Evolutionary conservation across 2,888 invertebrate species (phyloP).

Genomic region (Lypha dubia): DNA sequence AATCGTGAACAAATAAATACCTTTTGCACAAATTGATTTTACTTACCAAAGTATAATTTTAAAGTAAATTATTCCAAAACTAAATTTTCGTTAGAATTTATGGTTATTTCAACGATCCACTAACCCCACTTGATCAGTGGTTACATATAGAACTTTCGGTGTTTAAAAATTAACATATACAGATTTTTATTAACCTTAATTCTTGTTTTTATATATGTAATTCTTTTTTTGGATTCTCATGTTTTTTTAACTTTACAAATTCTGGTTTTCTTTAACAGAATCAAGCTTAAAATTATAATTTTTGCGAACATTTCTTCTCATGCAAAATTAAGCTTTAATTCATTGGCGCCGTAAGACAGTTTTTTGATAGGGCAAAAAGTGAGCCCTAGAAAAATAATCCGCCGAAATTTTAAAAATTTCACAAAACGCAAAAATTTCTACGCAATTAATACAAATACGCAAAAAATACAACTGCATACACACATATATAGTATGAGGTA

Average conservation of each 20-base stretch:
- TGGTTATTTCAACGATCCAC: background rate
- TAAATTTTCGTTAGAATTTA: too few species aligned
- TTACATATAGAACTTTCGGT: background rate
- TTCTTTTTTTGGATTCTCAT: constrained; percentile 11
- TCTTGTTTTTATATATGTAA: background rate
- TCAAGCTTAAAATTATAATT: constrained; percentile 40
- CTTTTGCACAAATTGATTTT: too few species aligned
- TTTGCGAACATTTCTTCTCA: constrained; percentile 9
- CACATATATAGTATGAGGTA: too few species aligned
- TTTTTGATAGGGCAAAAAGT: too few species aligned
- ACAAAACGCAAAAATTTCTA: background rate
- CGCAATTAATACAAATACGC: background rate
- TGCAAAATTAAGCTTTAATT: constrained; percentile 12
- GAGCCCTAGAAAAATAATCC: background rate
- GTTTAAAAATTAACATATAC: constrained; percentile 55
- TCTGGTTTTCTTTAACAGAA: constrained; percentile 24
- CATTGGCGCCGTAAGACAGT: background rate
- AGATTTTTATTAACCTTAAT: constrained; percentile 40
- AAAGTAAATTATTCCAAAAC: too few species aligned
- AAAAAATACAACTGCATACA: too few species aligned
- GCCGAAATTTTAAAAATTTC: background rate
- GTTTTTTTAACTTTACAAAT: constrained; percentile 54
- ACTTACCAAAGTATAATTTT: too few species aligned
- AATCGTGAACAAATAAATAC: too few species aligned
- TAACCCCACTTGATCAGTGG: background rate